Evolutionary conservation across 2,888 invertebrate species (phyloP), one percentile per base, ranked within the genome.

Genomic region (Mylabris sibirica): DNA sequence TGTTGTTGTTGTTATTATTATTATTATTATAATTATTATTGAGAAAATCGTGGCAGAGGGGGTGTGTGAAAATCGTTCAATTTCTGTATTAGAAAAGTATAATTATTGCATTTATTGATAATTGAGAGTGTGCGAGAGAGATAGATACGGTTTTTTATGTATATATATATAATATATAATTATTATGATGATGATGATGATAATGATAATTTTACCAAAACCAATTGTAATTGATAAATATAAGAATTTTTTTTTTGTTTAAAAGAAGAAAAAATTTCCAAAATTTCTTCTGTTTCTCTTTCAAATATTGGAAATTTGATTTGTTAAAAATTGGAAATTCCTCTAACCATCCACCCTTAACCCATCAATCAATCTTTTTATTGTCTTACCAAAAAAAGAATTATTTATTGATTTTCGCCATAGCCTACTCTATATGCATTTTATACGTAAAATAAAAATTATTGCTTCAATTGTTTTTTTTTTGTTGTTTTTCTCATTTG

Each of bases 361-460:
- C n/a, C n/a, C n/a, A n/a, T n/a, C n/a, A n/a, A n/a, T n/a, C n/a
- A n/a, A n/a, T n/a, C n/a, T n/a, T n/a, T n/a, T n/a, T n/a, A n/a
- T n/a, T n/a, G n/a, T n/a, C n/a, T n/a, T n/a, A 44, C 3, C 12
- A 44, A 14, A 41, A 41, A 12, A 17, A 49, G 17, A 17, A 49
- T 17, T 41, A 14, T 41, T 41, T 41, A 41, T 41, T 49, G 20
- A 49, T 49, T 49, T 49, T 49, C 49, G 20, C 53, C 53, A 24
- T 53, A 53, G 22, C 53, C 20, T n/a, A n/a, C 49, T 49, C 68
- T 66, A 71, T 67, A 73, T 76, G 74, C 74, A 75, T 75, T 76
- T 76, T 76, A 75, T 76, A 76, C 76, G 75, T 76, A 75, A 76
- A 53, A 75, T 74, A 75, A 75, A 75, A 75, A 72, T 72, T 73